Conservation (phyloP, 2,888 invertebrate genomes). For the Mallateleia sp. region DNA sequence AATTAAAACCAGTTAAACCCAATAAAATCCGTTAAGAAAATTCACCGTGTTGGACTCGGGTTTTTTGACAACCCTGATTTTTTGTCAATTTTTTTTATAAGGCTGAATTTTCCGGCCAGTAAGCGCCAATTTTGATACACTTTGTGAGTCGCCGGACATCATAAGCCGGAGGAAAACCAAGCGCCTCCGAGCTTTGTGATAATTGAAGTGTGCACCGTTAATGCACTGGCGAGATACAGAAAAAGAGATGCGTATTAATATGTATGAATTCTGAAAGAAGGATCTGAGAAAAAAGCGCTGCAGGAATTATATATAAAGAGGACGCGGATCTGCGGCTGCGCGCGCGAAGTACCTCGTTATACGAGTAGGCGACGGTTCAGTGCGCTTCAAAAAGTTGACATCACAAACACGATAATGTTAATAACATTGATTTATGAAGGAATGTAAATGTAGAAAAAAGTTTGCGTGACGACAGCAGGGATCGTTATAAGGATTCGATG, state of each 20-base stretch:
- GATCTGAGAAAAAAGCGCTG: no score
- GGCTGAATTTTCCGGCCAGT: neutral
- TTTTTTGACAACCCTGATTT: no score
- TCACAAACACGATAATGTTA: constrained; percentile 39
- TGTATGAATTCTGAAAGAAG: constrained; percentile 19
- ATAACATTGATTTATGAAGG: constrained; percentile 27
- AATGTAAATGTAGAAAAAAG: no score
- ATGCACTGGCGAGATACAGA: constrained; percentile 72
- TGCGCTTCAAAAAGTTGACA: constrained; percentile 43
- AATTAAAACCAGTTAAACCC: no score
- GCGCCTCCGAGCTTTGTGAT: constrained; percentile 68
- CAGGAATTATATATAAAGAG: constrained; percentile 1
- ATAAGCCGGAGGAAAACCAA: constrained; percentile 51
- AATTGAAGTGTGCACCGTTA: constrained; percentile 80
- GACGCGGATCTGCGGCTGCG: constrained; percentile 21
- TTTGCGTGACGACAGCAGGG: no score
- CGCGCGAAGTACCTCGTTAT: constrained; percentile 33
- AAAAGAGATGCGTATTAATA: constrained; percentile 28
- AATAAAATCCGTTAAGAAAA: no score
- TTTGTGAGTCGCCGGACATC: constrained; percentile 16
- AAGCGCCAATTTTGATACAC: neutral
- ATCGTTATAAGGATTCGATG: no score
- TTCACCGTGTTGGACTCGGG: no score
- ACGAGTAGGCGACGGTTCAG: constrained; percentile 23
- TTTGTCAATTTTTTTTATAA: neutral